phyloP scores from a whole-genome alignment of 2,888 invertebrate species.

The Linyphia triangularis region DNA sequence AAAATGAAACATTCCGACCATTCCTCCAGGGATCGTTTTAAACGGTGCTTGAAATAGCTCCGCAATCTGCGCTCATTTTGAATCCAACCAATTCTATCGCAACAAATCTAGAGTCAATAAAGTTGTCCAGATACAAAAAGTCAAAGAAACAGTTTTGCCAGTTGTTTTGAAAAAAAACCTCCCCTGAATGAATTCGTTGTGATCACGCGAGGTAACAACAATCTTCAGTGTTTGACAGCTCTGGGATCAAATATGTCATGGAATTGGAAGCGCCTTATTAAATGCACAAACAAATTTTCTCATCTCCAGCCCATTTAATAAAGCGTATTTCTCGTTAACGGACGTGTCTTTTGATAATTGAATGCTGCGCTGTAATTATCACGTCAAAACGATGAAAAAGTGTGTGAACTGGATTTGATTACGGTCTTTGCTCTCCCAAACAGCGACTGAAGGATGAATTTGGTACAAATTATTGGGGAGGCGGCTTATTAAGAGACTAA shows the following conservation, averaged over 20 bases:
- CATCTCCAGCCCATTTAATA: conserved; percentile 59
- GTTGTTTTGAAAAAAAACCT: background rate
- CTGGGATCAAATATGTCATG: conserved; percentile 67
- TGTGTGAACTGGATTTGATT: conserved; percentile 65
- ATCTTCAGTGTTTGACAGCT: conserved; percentile 53
- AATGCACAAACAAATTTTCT: conserved; percentile 70
- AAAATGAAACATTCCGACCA: too few relatives aligned
- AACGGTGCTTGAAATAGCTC: background rate
- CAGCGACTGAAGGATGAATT: conserved; percentile 47
- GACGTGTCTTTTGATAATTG: conserved; percentile 65
- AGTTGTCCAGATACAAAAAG: background rate
- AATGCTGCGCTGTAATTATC: conserved; percentile 67
- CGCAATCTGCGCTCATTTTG: too few relatives aligned
- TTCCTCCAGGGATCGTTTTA: background rate
- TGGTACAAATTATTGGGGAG: conserved; percentile 56
- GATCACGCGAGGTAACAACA: conserved; percentile 60
- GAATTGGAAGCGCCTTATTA: conserved; percentile 58
- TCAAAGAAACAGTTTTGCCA: background rate
- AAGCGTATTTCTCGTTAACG: conserved; percentile 62
- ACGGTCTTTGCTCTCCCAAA: conserved; percentile 60
- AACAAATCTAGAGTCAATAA: background rate
- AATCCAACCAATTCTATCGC: too few relatives aligned
- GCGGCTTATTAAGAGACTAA: conserved; percentile 22
- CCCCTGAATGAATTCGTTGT: conserved; percentile 8
- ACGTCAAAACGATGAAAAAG: conserved; percentile 60